A percentile compares a stretch with the other conserved stretches of the same genome.
Evolutionary conservation across 2,113 vertebrate genomes (phyloP).

Genomic region (Abramis brama): DNA sequence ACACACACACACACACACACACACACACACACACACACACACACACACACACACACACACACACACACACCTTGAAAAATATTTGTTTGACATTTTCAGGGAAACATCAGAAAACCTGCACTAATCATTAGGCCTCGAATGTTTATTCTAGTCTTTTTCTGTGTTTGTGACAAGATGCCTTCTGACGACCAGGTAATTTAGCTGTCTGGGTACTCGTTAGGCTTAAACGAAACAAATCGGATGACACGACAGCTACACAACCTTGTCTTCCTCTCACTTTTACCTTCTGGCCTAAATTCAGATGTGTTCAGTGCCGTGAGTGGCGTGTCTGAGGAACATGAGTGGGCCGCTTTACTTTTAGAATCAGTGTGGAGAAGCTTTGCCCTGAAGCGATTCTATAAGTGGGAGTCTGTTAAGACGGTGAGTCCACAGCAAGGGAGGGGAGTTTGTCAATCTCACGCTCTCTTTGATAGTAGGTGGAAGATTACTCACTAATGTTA

Average conservation of each 20-base stretch:
- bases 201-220: background rate
- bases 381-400: slow-evolving; percentile 25
- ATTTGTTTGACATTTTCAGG: background rate
- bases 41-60: too few relatives aligned
- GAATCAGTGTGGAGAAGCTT: slow-evolving; percentile 33
- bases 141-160: too few relatives aligned
- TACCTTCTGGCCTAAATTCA: slow-evolving; percentile 30
- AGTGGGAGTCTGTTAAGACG: slow-evolving; percentile 40
- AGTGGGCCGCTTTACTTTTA: slow-evolving; percentile 44
- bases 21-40: too few relatives aligned
- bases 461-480: slow-evolving; percentile 27
- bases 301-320: slow-evolving; percentile 27
- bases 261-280: slow-evolving; percentile 2
- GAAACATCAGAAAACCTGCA: background rate
- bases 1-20: too few relatives aligned
- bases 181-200: slow-evolving; percentile 38
- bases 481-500: background rate
- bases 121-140: background rate
- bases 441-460: slow-evolving; percentile 16
- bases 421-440: background rate
- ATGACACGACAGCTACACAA: background rate
- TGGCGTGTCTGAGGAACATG: slow-evolving; percentile 35
- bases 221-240: background rate
- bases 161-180: background rate
- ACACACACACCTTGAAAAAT: background rate